Percentiles rank a stretch among this genome's conserved stretches.
These are phyloP conservation scores for Eristalis pertinax DNA, from an alignment of 2,888 invertebrate genomes.

Conservation along the genomic window DNA sequence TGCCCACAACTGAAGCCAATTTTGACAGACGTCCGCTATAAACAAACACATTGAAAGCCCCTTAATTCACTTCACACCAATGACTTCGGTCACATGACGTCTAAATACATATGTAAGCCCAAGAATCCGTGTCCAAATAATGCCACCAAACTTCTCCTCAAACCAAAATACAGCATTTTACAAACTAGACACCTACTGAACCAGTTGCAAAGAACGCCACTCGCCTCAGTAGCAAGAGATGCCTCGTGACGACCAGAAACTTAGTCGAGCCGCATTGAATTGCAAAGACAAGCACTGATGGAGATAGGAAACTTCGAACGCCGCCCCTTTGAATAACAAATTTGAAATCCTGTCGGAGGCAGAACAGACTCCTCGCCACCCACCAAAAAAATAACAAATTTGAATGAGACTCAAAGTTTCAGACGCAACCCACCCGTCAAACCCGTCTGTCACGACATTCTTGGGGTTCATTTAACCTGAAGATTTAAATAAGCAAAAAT, in stretches of 20 bases:
- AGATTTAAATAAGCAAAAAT: constrained; percentile 55
- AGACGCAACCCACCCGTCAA: background rate
- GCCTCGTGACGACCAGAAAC: background rate
- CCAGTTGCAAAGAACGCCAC: too few species aligned
- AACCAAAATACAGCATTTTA: too few species aligned
- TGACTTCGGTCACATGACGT: too few species aligned
- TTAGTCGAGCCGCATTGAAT: constrained; percentile 20
- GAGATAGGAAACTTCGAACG: constrained; percentile 6
- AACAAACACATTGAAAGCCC: too few species aligned
- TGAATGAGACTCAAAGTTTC: constrained; percentile 50
- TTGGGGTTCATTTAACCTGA: constrained; percentile 67
- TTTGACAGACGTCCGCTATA: too few species aligned
- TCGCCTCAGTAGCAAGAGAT: background rate
- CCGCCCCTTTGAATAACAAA: constrained; percentile 28
- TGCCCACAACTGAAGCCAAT: too few species aligned
- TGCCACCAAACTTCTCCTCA: too few species aligned
- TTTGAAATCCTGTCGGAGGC: constrained; percentile 35
- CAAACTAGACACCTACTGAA: too few species aligned
- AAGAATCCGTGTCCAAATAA: too few species aligned
- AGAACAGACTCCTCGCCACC: constrained; percentile 37
- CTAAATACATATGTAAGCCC: too few species aligned
- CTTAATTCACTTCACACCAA: too few species aligned
- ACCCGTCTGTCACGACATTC: constrained; percentile 30
- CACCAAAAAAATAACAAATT: constrained; percentile 42
- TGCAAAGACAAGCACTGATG: constrained; percentile 16